Evolutionary conservation across 2,888 invertebrate species (phyloP).

Genomic region (Linnaemya tessellans): DNA sequence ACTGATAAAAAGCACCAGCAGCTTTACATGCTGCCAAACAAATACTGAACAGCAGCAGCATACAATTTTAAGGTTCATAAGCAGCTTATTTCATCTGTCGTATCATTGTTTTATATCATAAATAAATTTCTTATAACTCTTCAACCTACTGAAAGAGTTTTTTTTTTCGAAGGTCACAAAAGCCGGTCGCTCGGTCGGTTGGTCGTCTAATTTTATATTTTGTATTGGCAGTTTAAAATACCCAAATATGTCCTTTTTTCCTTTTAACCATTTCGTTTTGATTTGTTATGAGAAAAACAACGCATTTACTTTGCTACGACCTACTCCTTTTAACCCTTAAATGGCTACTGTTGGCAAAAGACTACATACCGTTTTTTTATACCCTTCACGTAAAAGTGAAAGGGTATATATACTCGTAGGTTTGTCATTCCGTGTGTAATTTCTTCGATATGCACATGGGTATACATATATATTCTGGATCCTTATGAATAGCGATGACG

Average conservation of each 20-base stretch:
- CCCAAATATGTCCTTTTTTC: background rate
- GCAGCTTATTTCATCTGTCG: background rate
- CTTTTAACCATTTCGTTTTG: background rate
- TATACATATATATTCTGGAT: too few species aligned
- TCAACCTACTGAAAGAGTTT: too few species aligned
- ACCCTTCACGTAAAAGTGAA: too few species aligned
- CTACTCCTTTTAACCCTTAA: background rate
- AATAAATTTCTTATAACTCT: background rate
- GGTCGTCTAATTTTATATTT: background rate
- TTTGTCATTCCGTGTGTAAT: too few species aligned
- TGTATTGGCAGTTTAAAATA: background rate
- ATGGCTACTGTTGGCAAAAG: too few species aligned
- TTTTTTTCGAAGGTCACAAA: background rate
- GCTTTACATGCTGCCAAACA: background rate
- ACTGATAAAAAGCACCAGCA: too few species aligned
- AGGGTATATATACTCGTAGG: too few species aligned
- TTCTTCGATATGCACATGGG: too few species aligned
- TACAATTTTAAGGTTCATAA: background rate
- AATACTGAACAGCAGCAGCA: background rate
- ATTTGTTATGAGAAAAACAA: background rate
- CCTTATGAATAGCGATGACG: too few species aligned
- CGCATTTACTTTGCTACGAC: background rate
- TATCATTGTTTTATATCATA: background rate
- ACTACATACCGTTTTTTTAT: too few species aligned
- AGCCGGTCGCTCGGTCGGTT: too few species aligned